phyloP scores from a whole-genome alignment of 2,797 vertebrate species.

The Premnoplex brunnescens region DNA sequence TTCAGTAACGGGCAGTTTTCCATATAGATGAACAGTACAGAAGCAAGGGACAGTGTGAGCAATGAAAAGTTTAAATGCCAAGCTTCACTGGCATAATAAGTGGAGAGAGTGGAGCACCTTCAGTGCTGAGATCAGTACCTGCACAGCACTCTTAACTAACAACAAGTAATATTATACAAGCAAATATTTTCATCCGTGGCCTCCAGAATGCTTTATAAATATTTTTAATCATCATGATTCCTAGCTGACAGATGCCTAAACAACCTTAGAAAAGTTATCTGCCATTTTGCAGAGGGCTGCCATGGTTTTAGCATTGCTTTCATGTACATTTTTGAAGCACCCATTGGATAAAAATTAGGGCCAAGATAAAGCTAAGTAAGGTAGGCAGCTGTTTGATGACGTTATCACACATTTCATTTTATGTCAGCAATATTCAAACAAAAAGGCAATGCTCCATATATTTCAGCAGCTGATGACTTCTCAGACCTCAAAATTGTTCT shows the following conservation, averaged over 20 bases:
- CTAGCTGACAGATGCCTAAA: background rate
- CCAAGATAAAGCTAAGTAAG: background rate
- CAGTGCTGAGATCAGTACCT: too few species aligned
- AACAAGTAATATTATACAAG: background rate
- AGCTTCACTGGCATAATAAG: background rate
- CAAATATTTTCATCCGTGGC: background rate
- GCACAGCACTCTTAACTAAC: background rate
- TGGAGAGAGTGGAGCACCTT: background rate
- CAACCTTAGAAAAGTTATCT: background rate
- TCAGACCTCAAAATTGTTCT: background rate
- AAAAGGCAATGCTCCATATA: background rate
- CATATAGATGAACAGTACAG: background rate
- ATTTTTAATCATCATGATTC: background rate
- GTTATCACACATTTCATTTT: background rate
- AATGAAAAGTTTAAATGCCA: background rate
- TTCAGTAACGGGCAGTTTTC: background rate
- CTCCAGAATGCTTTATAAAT: background rate
- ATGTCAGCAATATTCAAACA: background rate
- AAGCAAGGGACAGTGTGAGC: fast-evolving
- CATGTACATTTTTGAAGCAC: background rate
- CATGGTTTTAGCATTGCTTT: background rate
- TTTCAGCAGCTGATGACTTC: background rate
- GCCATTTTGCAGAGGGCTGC: background rate
- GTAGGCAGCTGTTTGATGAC: background rate
- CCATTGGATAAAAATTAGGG: background rate